These are phyloP conservation scores for Tricholauxania praeusta DNA, from an alignment of 2,888 invertebrate species.

Conservation along the genomic window DNA sequence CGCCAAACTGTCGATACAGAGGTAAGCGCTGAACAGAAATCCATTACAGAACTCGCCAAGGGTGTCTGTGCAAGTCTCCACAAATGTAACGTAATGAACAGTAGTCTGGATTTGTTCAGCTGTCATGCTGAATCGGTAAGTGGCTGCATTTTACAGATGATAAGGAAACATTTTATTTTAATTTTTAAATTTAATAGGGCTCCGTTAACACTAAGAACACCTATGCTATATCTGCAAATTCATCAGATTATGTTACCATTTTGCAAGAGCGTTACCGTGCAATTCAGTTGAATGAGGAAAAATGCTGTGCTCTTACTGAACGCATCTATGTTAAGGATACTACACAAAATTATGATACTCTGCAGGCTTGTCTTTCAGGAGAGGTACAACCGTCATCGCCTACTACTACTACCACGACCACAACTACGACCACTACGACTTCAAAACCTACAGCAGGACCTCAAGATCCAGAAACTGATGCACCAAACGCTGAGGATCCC, in stretches of 20 bases:
- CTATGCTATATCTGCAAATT: slow-evolving; percentile 60
- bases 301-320: slow-evolving; percentile 55
- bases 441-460: slow-evolving; percentile 29
- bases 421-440: slow-evolving; percentile 40
- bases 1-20: slow-evolving; percentile 53
- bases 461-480: too few relatives aligned
- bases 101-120: slow-evolving; percentile 53
- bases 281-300: slow-evolving; percentile 55
- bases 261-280: slow-evolving; percentile 58
- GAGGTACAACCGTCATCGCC: slow-evolving; percentile 42
- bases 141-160: slow-evolving; percentile 15
- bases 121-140: slow-evolving; percentile 59
- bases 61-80: slow-evolving; percentile 50
- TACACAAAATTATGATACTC: slow-evolving; percentile 55
- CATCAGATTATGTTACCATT: slow-evolving; percentile 53
- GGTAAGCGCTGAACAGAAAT: slow-evolving; percentile 48
- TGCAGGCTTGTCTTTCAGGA: slow-evolving; percentile 59
- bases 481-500: neutral
- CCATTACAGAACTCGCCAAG: slow-evolving; percentile 48
- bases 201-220: slow-evolving; percentile 57
- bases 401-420: slow-evolving; percentile 1
- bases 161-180: neutral
- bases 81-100: slow-evolving; percentile 47
- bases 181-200: slow-evolving; percentile 48
- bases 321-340: slow-evolving; percentile 55